Evolutionary conservation across 1,140 invertebrate genomes (phyloP).

Genomic region (Chelonus insularis): DNA sequence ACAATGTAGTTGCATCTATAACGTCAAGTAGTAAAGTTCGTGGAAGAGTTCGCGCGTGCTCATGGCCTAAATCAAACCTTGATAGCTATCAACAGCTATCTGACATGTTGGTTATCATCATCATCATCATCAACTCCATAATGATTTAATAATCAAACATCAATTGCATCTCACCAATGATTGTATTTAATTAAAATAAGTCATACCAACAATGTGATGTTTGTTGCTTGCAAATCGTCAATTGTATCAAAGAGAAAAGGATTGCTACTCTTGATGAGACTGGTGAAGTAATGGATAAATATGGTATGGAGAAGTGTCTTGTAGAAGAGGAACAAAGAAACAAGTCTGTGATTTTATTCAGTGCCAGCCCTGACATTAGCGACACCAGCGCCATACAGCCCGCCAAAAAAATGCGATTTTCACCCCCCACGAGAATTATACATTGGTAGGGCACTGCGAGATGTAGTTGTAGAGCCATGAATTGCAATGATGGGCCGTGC

Average conservation of each 20-base stretch:
- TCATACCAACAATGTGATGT: no score
- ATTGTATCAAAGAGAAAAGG: no score
- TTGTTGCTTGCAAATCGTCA: no score
- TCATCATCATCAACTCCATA: no score
- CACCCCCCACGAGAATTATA: conserved; percentile 44
- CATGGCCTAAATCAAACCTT: neutral
- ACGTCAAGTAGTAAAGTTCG: conserved; percentile 24
- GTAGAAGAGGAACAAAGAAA: neutral
- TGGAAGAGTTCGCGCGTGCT: conserved; percentile 11
- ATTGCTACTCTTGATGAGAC: no score
- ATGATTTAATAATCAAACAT: no score
- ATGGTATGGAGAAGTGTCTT: neutral
- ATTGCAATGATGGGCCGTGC: conserved; percentile 38
- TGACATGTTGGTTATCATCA: no score
- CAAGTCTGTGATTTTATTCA: neutral
- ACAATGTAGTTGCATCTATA: conserved; percentile 30
- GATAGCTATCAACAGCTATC: no score
- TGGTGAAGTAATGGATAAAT: no score
- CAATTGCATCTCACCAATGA: no score
- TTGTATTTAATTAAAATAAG: no score
- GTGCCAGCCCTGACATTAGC: conserved; percentile 30
- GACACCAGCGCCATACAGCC: conserved; percentile 52
- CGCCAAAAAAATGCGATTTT: conserved; percentile 53
- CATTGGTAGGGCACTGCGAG: conserved; percentile 45
- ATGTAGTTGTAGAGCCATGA: conserved; percentile 45